Conservation (phyloP, 2,797 vertebrate genomes). For the Halcyon leucocephala region DNA sequence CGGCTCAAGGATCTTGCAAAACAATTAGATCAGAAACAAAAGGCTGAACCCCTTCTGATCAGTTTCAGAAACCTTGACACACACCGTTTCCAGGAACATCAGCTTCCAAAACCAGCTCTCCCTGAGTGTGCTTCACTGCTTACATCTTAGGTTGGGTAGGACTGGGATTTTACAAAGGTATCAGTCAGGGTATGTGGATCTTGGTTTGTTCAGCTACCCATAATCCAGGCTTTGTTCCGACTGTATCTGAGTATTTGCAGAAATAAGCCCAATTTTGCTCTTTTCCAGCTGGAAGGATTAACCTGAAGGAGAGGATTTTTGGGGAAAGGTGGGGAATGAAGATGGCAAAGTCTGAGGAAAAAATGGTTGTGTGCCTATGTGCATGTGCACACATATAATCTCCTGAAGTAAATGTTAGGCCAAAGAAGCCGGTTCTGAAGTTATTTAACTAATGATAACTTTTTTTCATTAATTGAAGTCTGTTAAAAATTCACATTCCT, state of each 20-base stretch:
- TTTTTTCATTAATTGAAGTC: background rate
- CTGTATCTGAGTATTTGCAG: background rate
- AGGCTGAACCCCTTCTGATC: conserved; percentile 35
- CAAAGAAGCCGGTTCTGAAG: background rate
- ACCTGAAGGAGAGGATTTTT: background rate
- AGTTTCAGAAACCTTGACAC: background rate
- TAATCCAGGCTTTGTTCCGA: background rate
- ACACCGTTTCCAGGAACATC: conserved; percentile 9
- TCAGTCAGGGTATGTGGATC: background rate
- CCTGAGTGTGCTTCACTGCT: background rate
- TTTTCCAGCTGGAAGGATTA: background rate
- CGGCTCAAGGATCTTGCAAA: conserved; percentile 28
- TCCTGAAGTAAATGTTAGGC: background rate
- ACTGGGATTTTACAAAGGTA: background rate
- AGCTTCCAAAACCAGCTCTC: background rate
- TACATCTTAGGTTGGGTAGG: background rate
- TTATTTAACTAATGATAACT: background rate
- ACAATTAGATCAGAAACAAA: conserved; percentile 60
- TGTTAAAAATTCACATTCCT: background rate
- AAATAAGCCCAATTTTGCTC: background rate
- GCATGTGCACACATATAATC: accelerated
- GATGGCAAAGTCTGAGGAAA: background rate
- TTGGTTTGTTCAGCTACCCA: background rate
- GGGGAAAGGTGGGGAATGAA: background rate
- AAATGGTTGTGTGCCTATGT: background rate